phyloP scores from a whole-genome alignment of 2,797 vertebrate species.

The Gymnoscopelus braueri region DNA sequence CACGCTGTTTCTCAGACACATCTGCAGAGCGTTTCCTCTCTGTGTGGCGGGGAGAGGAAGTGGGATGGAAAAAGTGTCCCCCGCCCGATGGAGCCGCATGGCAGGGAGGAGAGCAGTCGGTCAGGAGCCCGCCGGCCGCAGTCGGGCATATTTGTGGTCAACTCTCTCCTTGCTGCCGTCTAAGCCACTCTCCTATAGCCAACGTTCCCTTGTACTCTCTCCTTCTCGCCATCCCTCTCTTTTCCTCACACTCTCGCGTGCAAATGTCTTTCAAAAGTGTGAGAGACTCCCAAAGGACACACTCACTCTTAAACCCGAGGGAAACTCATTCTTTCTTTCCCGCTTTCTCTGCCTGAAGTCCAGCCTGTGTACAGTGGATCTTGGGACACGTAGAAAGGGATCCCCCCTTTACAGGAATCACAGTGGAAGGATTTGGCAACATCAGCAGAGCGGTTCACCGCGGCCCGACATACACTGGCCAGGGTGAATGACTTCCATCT shows the following conservation, averaged over 20 bases:
- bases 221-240: neutral
- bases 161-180: conserved; percentile 68
- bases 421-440: conserved; percentile 62
- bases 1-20: conserved; percentile 67
- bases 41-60: conserved; percentile 72
- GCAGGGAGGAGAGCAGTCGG: conserved; percentile 78
- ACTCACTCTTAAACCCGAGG: conserved; percentile 44
- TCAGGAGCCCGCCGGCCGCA: conserved; percentile 81
- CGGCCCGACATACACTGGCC: conserved; percentile 57
- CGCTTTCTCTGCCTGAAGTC: conserved; percentile 24
- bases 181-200: conserved; percentile 41
- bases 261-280: conserved; percentile 22
- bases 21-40: conserved; percentile 79
- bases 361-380: conserved; percentile 67
- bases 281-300: conserved; percentile 51
- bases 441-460: conserved; percentile 73
- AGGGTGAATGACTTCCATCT: conserved; percentile 73
- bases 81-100: conserved; percentile 71
- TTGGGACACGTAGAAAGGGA: conserved; percentile 60
- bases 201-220: conserved; percentile 11
- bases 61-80: conserved; percentile 78
- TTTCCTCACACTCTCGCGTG: conserved; percentile 40
- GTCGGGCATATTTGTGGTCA: conserved; percentile 84
- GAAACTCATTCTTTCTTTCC: conserved; percentile 48
- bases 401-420: conserved; percentile 53